Evolutionary conservation across 2,888 invertebrate genomes (phyloP).

Genomic region (Lamellibrachia satsuma): DNA sequence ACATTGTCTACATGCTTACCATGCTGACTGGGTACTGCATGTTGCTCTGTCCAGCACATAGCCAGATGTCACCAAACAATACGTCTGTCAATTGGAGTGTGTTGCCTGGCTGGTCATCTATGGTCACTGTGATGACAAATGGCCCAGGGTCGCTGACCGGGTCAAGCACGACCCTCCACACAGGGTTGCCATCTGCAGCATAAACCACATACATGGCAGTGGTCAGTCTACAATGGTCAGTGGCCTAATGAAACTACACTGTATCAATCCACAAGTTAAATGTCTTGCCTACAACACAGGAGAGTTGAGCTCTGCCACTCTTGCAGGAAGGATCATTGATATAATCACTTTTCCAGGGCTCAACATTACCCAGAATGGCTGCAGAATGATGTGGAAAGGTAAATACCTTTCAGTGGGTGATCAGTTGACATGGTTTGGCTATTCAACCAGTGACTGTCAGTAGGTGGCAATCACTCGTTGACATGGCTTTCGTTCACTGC

Average conservation of each 20-base stretch:
- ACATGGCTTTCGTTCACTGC: too few relatives aligned
- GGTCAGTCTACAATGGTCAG: background rate
- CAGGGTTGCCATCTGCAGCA: constrained; percentile 23
- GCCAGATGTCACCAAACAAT: constrained; percentile 59
- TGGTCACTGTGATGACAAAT: constrained; percentile 40
- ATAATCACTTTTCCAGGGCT: too few relatives aligned
- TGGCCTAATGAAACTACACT: background rate
- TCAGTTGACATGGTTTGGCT: too few relatives aligned
- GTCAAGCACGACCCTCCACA: constrained; percentile 42
- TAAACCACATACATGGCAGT: background rate
- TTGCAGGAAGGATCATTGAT: background rate
- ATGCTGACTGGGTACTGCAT: constrained; percentile 44
- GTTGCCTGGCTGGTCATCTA: constrained; percentile 22
- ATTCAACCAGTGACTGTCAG: too few relatives aligned
- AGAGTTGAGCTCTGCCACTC: background rate
- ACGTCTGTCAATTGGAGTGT: constrained; percentile 44
- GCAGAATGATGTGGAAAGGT: too few relatives aligned
- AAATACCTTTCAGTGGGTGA: too few relatives aligned
- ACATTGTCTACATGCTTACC: background rate
- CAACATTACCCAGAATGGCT: too few relatives aligned
- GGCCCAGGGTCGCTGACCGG: constrained; percentile 41
- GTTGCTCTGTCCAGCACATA: constrained; percentile 59
- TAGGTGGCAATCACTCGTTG: too few relatives aligned
- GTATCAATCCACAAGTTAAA: background rate
- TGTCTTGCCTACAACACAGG: background rate